Evolutionary conservation across 2,113 vertebrate species (phyloP), one percentile per base, ranked within the genome.

Genomic region (Colistium nudipinnis): DNA sequence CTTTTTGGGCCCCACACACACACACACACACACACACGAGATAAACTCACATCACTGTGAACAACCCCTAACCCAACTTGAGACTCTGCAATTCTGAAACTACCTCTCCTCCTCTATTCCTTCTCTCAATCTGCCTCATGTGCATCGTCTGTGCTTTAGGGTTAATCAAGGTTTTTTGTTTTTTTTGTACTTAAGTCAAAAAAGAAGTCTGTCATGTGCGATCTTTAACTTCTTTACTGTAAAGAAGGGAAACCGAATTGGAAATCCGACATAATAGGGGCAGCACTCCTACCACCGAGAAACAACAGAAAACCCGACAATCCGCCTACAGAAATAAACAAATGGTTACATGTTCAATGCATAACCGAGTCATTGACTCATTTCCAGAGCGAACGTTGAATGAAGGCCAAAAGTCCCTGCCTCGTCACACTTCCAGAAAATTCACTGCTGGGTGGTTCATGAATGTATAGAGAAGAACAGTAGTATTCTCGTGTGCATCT

Each of bases 271-370:
- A 17, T 4, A 7, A 64, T 7, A 66, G 54, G n/a, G n/a, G 22
- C 14, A 27, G 5, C 6, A 52, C 47, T 27, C 38, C 30, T 13
- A 51, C 31, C 6, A 65, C 70, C 54, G 67, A 68, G 82, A 33
- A 56, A 38, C 65, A 49, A 45, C 0, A 41, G 49, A n/a, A 13
- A 41, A n/a, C n/a, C 20, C 44, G 19, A 59, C 25, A 6, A 56
- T 39, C 49, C 60, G 63, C 80, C 60, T 19, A 62, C 63, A 49
- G 36, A 71, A 66, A 79, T 64, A 81, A 85, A 82, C 66, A 79
- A 56, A 77, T 16, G n/a, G 13, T 78, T 35, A 53, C 31, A 49
- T 19, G 45, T 57, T 52, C 20, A 30, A 49, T 54, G 66, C 63
- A 17, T n/a, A 69, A 45, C 33, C 1, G 1, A 27, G 25, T 77